Evolutionary conservation across 2,113 vertebrate genomes (phyloP), one percentile per base, ranked within the genome.

Genomic region (Tiliqua scincoides): DNA sequence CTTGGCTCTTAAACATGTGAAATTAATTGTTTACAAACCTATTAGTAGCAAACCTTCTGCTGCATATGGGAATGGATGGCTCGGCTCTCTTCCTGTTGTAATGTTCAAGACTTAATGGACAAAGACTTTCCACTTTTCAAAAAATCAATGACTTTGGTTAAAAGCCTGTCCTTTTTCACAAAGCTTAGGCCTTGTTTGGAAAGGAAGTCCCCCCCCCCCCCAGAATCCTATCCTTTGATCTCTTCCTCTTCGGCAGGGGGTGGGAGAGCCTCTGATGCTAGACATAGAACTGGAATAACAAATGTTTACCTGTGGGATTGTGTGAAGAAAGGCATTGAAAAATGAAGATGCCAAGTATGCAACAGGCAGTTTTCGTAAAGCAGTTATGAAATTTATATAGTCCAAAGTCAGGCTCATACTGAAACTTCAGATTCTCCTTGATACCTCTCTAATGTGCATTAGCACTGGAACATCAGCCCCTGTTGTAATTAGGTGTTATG

Each of bases 111-210:
- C 75, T 79, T 37, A 32, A 32, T 79, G 70, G 54, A 63, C 62
- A 85, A 76, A 21, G 37, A 59, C 63, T 79, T 48, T 91, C 30
- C 48, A 57, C 25, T 62, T 74, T 89, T 90, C 27, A 79, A n/a
- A n/a, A n/a, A n/a, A n/a, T n/a, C n/a, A n/a, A n/a, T n/a, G n/a
- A n/a, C n/a, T n/a, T n/a, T 20, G 79, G 70, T 80, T 79, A 89
- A 90, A 91, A 6, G 43, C 78, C 30, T 57, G 57, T 0, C 4
- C 35, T 86, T 70, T 82, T 0, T 23, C 54, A 54, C 9, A 82
- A 73, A 62, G 7, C 6, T 52, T 21, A 89, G 37, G 79, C 86
- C 17, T 70, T 86, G 61, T 87, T 21, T 4, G 23, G 11, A 18
- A 57, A 68, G 35, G 15, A 30, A 54, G n/a, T 70, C 5, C 6